Evolutionary conservation across 2,797 vertebrate species (phyloP).

Genomic region (Clamator glandarius): DNA sequence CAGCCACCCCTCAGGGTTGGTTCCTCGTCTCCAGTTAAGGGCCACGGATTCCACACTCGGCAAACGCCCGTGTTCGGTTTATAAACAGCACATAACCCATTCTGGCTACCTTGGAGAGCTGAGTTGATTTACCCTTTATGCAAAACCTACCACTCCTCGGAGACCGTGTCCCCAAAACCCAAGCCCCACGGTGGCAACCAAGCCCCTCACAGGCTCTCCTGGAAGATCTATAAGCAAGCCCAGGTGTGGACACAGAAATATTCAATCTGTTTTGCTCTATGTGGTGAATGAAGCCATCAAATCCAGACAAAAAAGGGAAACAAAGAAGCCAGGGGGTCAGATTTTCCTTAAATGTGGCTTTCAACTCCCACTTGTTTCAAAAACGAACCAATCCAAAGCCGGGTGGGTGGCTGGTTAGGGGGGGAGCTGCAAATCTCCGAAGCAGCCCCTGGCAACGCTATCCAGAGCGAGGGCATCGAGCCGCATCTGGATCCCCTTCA

Average conservation of each 20-base stretch:
- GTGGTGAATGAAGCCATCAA: not conserved
- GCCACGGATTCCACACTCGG: not conserved
- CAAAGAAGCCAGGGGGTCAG: not conserved
- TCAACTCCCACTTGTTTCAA: not conserved
- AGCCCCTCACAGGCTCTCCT: not conserved
- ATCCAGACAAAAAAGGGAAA: not conserved
- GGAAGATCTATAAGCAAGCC: not conserved
- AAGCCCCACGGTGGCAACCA: fast-evolving
- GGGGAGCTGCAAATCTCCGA: not conserved
- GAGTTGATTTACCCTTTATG: not conserved
- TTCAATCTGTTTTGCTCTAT: not conserved
- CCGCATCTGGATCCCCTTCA: not conserved
- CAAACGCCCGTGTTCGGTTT: fast-evolving
- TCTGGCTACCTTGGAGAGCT: not conserved
- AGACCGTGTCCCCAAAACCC: not conserved
- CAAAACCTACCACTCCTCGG: not conserved
- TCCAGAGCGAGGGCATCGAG: not conserved
- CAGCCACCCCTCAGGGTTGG: not conserved
- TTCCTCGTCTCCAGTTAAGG: not conserved
- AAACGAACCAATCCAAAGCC: not conserved
- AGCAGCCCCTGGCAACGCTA: not conserved
- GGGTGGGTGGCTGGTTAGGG: fast-evolving
- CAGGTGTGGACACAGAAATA: not conserved
- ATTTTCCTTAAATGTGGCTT: conserved; percentile 9
- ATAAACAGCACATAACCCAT: not conserved